Percentiles rank a stretch among this genome's conserved stretches.
Conservation (phyloP, 2,113 vertebrate species). For the Panthera leo region DNA sequence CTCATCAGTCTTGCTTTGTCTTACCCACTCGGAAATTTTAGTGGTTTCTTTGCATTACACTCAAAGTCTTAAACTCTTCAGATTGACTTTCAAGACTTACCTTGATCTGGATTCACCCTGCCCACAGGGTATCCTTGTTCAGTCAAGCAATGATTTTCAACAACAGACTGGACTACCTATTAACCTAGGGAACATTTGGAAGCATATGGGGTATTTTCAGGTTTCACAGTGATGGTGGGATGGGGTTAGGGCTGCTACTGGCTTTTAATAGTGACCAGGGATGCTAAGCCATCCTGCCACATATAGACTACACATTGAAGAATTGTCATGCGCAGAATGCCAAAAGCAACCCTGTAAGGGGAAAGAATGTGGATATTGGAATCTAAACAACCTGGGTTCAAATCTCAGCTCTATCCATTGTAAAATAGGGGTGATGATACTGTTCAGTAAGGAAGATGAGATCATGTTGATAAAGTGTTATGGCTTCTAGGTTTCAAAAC, state of each 20-base stretch:
- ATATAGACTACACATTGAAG: not conserved
- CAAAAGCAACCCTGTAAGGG: not conserved
- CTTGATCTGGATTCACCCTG: not conserved
- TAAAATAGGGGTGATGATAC: not conserved
- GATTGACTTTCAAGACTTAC: not conserved
- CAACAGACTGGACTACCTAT: not conserved
- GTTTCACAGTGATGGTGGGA: not conserved
- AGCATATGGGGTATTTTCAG: not conserved
- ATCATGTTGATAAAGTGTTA: constrained; percentile 37
- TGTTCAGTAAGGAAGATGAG: constrained; percentile 2
- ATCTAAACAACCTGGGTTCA: not conserved
- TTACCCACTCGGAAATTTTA: constrained; percentile 24
- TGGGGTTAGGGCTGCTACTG: constrained; percentile 3
- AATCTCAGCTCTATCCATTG: not conserved
- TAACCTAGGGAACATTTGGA: not conserved
- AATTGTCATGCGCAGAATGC: not conserved
- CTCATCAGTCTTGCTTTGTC: not conserved
- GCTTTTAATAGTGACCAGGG: not conserved
- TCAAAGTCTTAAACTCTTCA: not conserved
- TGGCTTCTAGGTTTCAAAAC: not conserved
- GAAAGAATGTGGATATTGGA: not conserved
- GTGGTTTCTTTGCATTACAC: not conserved
- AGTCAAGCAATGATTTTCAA: constrained; percentile 1
- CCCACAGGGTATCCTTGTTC: not conserved
- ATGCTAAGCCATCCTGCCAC: not conserved